phyloP scores from a whole-genome alignment of 2,888 invertebrate genomes.

The Mimachlamys varia region DNA sequence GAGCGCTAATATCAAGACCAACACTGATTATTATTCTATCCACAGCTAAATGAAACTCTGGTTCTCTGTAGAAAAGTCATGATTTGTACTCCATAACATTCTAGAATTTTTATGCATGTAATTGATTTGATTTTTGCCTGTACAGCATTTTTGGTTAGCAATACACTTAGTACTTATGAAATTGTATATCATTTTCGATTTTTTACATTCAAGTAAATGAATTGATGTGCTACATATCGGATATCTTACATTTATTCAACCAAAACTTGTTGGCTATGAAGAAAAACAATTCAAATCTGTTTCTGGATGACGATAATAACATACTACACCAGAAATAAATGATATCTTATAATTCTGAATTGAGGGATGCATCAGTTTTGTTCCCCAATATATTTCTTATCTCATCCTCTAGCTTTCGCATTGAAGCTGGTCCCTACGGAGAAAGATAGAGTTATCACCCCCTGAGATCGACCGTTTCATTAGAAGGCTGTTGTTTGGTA shows the following conservation, averaged over 20 bases:
- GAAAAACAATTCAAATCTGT: neutral
- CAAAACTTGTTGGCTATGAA: neutral
- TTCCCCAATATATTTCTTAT: conserved; percentile 5
- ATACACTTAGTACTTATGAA: conserved; percentile 18
- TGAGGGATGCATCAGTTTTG: neutral
- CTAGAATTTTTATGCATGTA: neutral
- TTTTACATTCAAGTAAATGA: neutral
- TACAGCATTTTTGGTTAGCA: neutral
- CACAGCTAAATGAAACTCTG: too few relatives aligned
- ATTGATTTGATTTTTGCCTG: neutral
- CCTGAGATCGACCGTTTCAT: neutral
- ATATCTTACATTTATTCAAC: neutral
- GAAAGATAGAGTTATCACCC: conserved; percentile 6
- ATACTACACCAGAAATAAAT: neutral
- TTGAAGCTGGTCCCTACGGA: neutral
- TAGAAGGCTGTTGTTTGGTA: conserved; percentile 23
- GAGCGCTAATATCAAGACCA: too few relatives aligned
- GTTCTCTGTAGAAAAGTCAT: too few relatives aligned
- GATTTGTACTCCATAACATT: neutral
- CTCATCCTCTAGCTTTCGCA: neutral
- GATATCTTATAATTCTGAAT: conserved; percentile 2
- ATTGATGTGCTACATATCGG: neutral
- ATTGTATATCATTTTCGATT: neutral
- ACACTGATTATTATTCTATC: too few relatives aligned
- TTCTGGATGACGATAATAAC: neutral